Evolutionary conservation across 30 jellyfish, hydroid and myxozoan genomes (phyloP).

Genomic region (Pelagia noctiluca): DNA sequence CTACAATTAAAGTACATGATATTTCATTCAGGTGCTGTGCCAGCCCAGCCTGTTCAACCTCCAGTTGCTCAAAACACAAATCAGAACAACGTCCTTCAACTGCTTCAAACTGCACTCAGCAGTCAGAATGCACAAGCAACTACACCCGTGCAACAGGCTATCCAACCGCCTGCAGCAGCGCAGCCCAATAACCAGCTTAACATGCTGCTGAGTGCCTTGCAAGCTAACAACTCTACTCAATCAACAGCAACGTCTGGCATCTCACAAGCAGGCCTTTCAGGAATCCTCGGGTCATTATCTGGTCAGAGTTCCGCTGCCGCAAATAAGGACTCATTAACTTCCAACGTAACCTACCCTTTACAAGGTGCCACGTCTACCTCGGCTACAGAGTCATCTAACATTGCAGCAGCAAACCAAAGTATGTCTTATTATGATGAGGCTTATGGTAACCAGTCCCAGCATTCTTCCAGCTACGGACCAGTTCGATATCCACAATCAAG

Average conservation of each 20-base stretch:
- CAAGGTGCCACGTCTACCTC: conserved; percentile 9
- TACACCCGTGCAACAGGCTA: not conserved
- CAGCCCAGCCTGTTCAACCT: too few relatives aligned
- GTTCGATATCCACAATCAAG: conserved; percentile 57
- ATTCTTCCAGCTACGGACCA: conserved; percentile 62
- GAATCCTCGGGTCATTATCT: conserved; percentile 28
- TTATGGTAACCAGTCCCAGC: conserved; percentile 35
- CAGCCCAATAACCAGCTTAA: conserved; percentile 20
- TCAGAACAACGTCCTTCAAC: conserved; percentile 45
- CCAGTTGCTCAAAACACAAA: conserved; percentile 6
- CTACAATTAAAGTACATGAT: too few relatives aligned
- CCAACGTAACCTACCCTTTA: conserved; percentile 10
- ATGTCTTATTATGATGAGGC: conserved; percentile 53
- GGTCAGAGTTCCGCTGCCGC: conserved; percentile 11
- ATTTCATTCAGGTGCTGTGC: too few relatives aligned
- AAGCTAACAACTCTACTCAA: not conserved
- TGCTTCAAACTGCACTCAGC: conserved; percentile 52
- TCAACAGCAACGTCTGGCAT: conserved; percentile 7
- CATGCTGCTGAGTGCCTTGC: conserved; percentile 22
- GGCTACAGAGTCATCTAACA: not conserved
- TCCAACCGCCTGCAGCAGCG: not conserved
- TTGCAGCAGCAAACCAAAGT: not conserved
- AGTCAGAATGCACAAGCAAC: too few relatives aligned
- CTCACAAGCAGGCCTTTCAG: conserved; percentile 35
- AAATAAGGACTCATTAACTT: conserved; percentile 6